Conservation (phyloP, 2,113 vertebrate species). For the Bubo bubo region DNA sequence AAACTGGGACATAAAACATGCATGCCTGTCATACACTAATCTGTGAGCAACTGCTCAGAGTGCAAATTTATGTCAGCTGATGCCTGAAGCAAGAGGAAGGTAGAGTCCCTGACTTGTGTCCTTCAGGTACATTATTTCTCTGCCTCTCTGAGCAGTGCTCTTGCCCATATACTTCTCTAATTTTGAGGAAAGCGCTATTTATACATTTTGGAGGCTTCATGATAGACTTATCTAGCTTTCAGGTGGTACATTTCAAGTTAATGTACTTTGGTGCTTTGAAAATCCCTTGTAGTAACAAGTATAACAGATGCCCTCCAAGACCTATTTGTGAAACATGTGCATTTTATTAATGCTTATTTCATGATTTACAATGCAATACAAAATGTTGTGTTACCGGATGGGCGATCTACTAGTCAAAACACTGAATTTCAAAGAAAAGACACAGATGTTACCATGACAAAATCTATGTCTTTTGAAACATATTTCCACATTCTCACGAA, state of each 20-base stretch:
- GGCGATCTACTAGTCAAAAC: background rate
- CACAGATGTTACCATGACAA: background rate
- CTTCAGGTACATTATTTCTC: background rate
- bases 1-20: background rate
- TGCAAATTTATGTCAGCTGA: background rate
- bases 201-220: background rate
- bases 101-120: background rate
- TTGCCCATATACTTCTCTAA: background rate
- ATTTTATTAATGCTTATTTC: constrained; percentile 8
- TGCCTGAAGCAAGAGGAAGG: background rate
- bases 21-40: background rate
- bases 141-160: background rate
- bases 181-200: background rate
- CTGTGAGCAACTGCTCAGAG: background rate
- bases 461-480: background rate
- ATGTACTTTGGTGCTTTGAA: background rate
- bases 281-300: background rate
- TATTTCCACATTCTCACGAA: background rate
- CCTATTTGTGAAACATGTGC: background rate
- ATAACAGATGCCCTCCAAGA: background rate
- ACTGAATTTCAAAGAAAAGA: background rate
- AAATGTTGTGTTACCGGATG: background rate
- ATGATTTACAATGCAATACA: background rate
- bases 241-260: background rate
- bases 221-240: background rate